Percentiles rank a stretch among this genome's conserved stretches.
phyloP scores from a whole-genome alignment of 2,113 vertebrate species.

The Neogale vison region DNA sequence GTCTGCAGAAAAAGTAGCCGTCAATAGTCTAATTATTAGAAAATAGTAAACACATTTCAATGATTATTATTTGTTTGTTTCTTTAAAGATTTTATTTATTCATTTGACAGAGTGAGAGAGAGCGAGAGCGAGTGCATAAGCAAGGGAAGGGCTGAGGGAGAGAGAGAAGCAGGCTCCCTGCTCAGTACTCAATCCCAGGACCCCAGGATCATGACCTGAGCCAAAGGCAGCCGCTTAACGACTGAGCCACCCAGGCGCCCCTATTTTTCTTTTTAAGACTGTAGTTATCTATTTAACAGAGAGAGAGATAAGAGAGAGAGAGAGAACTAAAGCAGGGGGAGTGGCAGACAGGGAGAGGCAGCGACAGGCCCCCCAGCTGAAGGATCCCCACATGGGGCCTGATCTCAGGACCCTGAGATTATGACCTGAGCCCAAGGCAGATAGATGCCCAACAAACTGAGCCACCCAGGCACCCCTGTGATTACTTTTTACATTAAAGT shows the following conservation, averaged over 20 bases:
- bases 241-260: no score
- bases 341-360: no score
- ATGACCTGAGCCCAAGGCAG: background rate
- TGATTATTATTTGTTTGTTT: background rate
- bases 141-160: background rate
- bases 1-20: background rate
- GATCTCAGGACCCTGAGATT: background rate
- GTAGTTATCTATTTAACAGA: no score
- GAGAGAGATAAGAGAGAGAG: no score
- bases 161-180: background rate
- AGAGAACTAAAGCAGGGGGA: no score
- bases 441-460: background rate
- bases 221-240: no score
- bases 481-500: constrained; percentile 39
- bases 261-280: no score
- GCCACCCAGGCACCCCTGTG: background rate
- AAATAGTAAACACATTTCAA: constrained; percentile 24
- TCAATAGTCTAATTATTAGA: background rate
- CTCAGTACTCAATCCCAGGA: background rate
- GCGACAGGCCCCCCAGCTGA: no score
- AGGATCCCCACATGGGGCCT: no score
- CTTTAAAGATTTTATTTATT: background rate
- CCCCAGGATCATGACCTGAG: no score
- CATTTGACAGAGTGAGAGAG: background rate
- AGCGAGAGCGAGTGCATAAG: background rate